Base-by-base conservation (phyloP, 2,888 invertebrate species). In the Andrena camellia region DNA sequence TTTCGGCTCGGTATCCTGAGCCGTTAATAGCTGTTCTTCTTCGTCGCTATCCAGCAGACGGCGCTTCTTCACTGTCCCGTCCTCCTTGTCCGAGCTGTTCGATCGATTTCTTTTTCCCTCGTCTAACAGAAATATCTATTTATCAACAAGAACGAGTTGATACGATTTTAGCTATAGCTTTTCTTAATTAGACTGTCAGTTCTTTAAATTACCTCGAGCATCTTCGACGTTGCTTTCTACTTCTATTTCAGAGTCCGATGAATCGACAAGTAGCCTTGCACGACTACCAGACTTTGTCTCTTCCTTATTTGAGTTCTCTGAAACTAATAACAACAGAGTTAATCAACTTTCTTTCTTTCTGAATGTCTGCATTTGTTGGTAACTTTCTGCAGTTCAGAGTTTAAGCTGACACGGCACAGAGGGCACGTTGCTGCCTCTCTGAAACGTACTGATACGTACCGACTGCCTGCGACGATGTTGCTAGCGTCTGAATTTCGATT, bases 1-100 rank as follows among this genome's bases (percentile, higher is more conserved):
- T 57, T 84, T 88, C 60, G 52, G n/a, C 35, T 62, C 29, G 10
- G 50, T 59, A 60, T 75, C 29, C 48, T 42, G 66, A 57, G 66
- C 63, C 57, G 23, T 63, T 52, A 72, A 52, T 35, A 71, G 42
- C 13, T 81, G 89, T 5, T 86, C 86, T 69, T 93, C 93, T 23
- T 93, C 93, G 63, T 94, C 94, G 84, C 93, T 93, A 66, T 92
- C 89, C 35, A 94, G 75, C 26, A 94, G 69, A 31, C 94, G 92
- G 63, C 93, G 93, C 86, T 91, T 93, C 74, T 93, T 94, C 33
- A 79, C 72, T 29, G 72, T 75, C 4, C 90, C 90, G 33, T 84
- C 78, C 20, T 92, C 91, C 10, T 79, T 79, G 33, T 91, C 92
- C 4, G 92, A 91, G 74, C 86, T 86, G 13, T 90, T 90, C 3